phyloP scores from a whole-genome alignment of 2,113 vertebrate species.

The Mus musculus region DNA sequence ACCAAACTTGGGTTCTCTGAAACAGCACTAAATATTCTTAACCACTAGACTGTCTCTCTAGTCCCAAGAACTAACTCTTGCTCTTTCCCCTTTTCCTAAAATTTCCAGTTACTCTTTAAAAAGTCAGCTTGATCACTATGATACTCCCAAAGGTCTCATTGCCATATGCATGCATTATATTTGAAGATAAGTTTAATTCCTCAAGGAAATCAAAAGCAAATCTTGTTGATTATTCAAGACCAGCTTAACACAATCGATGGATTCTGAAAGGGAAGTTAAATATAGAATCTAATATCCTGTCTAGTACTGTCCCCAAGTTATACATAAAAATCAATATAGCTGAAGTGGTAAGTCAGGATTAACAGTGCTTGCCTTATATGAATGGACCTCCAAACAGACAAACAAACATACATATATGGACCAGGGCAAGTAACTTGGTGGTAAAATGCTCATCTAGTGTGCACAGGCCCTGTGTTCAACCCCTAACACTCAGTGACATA shows the following conservation, averaged over 20 bases:
- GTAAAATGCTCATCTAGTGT: neutral
- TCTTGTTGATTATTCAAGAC: neutral
- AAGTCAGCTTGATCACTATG: neutral
- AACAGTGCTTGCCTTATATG: neutral
- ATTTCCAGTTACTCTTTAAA: neutral
- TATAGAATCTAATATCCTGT: neutral
- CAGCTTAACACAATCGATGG: neutral
- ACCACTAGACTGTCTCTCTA: neutral
- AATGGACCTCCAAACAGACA: neutral
- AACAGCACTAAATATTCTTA: neutral
- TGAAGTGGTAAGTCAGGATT: neutral
- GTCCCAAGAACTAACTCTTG: neutral
- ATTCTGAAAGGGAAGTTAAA: neutral
- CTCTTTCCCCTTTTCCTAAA: neutral
- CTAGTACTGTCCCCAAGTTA: neutral
- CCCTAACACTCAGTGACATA: neutral
- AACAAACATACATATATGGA: neutral
- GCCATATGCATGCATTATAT: neutral
- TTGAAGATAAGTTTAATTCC: conserved; percentile 5
- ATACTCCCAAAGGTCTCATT: neutral
- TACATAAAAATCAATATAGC: neutral
- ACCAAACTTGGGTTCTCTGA: no score
- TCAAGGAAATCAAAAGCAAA: neutral
- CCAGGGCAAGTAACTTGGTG: neutral
- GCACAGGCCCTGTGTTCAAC: neutral